These are phyloP conservation scores for Varecia variegata DNA, from an alignment of 2,797 vertebrate genomes.

Conservation along the genomic window DNA sequence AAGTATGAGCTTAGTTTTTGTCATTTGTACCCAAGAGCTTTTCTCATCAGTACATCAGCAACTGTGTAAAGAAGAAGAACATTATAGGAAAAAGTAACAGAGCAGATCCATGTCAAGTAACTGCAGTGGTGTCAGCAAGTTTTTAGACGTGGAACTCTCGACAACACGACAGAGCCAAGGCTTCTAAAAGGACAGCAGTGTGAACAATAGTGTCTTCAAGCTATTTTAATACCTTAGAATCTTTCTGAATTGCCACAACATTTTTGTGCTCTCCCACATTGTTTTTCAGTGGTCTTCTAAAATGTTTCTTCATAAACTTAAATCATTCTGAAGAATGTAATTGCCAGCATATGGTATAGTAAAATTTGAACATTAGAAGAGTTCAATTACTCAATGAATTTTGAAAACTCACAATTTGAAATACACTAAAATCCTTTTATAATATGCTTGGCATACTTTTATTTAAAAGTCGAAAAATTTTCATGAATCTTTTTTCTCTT, in stretches of 20 bases:
- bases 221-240: conserved; percentile 25
- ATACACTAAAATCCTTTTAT: background rate
- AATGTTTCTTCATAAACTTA: conserved; percentile 17
- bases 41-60: background rate
- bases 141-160: background rate
- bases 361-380: conserved; percentile 25
- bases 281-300: background rate
- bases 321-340: conserved; percentile 42
- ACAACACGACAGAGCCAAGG: background rate
- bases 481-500: background rate
- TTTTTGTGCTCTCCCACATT: conserved; percentile 1
- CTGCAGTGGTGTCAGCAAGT: background rate
- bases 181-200: background rate
- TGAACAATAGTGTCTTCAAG: background rate
- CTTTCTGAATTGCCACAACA: conserved; percentile 30
- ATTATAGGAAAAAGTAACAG: background rate
- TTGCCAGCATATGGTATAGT: background rate
- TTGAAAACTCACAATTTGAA: conserved; percentile 42
- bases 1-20: background rate
- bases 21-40: background rate
- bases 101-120: background rate
- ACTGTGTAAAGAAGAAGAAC: background rate
- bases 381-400: background rate
- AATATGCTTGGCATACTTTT: background rate
- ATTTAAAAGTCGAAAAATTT: background rate